Evolutionary conservation across 2,113 vertebrate species (phyloP).

Genomic region (Triplophysa siluroides): DNA sequence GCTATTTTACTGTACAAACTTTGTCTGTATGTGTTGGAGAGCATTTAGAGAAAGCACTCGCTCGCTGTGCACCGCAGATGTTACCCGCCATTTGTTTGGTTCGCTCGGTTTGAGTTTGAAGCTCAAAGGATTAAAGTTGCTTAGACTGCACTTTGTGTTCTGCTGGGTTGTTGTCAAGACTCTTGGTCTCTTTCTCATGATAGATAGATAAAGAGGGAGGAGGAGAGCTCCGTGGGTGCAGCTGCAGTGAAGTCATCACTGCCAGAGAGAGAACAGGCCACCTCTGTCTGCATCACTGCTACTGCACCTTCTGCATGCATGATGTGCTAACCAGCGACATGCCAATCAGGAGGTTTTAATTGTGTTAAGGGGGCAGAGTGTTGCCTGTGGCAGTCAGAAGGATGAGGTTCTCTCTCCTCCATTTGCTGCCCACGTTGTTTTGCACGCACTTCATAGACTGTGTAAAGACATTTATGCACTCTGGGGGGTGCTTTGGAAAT

Average conservation of each 20-base stretch:
- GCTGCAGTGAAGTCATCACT: conserved; percentile 38
- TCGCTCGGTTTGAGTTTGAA: conserved; percentile 8
- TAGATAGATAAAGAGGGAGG: background rate
- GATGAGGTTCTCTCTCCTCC: background rate
- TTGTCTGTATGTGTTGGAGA: background rate
- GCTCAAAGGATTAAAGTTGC: conserved; percentile 30
- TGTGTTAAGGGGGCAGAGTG: conserved; percentile 17
- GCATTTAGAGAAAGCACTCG: background rate
- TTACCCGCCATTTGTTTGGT: background rate
- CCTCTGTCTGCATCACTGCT: conserved; percentile 45
- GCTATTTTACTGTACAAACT: background rate
- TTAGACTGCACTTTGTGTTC: conserved; percentile 2
- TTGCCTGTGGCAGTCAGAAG: conserved; percentile 13
- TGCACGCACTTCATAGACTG: background rate
- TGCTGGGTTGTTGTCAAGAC: conserved; percentile 16
- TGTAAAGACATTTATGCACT: conserved; percentile 31
- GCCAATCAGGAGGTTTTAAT: conserved; percentile 34
- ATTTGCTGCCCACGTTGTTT: conserved; percentile 13
- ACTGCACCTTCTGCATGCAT: conserved; percentile 43
- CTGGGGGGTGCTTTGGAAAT: conserved; percentile 16
- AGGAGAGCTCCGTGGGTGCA: conserved; percentile 39
- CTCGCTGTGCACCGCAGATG: background rate
- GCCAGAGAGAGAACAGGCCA: conserved; percentile 45
- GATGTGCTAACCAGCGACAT: conserved; percentile 24
- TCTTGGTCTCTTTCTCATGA: background rate